Evolutionary conservation across 2,113 vertebrate species (phyloP).

Genomic region (Daphoenositta chrysoptera): DNA sequence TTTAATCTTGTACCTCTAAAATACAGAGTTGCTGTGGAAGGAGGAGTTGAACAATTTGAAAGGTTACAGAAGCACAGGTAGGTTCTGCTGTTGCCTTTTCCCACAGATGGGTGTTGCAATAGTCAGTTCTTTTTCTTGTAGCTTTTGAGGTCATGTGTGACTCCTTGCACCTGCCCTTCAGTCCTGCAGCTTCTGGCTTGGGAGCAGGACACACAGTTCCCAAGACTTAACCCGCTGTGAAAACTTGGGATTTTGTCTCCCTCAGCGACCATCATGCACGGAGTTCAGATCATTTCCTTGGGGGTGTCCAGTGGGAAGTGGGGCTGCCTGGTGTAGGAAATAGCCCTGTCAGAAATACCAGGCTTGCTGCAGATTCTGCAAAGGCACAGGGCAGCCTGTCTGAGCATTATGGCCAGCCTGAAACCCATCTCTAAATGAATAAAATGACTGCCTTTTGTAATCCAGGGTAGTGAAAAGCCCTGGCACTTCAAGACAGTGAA

Average conservation of each 20-base stretch:
- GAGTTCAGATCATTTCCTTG: background rate
- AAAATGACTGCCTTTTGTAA: background rate
- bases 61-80: background rate
- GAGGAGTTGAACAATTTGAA: background rate
- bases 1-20: background rate
- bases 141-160: accelerated
- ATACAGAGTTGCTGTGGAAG: background rate
- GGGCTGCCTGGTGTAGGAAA: background rate
- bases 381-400: background rate
- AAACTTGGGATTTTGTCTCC: background rate
- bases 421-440: background rate
- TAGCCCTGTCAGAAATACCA: background rate
- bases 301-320: background rate
- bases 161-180: background rate
- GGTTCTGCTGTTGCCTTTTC: background rate
- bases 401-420: background rate
- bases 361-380: background rate
- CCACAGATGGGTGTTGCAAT: background rate
- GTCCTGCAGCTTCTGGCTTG: background rate
- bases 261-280: accelerated
- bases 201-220: accelerated
- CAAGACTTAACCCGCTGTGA: background rate
- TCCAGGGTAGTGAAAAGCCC: background rate
- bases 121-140: background rate
- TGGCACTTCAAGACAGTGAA: background rate